These are phyloP conservation scores for Autographa gamma DNA, from an alignment of 2,888 invertebrate genomes.

Conservation along the genomic window DNA sequence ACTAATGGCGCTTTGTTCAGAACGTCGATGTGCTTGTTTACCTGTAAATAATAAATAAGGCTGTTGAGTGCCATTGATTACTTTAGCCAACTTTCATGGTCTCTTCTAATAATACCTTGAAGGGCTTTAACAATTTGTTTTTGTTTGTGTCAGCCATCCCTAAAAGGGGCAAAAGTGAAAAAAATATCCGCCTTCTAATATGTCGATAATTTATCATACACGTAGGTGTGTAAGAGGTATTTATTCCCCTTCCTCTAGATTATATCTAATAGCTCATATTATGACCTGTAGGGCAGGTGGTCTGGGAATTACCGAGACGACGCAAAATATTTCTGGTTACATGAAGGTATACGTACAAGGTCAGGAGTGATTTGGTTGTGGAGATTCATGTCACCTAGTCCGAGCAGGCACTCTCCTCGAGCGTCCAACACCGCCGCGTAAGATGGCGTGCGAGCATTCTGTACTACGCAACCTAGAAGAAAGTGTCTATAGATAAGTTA, in stretches of 20 bases:
- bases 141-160: no score
- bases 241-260: no score
- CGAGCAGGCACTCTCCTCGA: slow-evolving; percentile 93
- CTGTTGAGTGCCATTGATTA: neutral
- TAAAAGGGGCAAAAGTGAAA: no score
- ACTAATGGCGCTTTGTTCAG: slow-evolving; percentile 92
- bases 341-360: slow-evolving; percentile 82
- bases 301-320: no score
- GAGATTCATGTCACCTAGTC: slow-evolving; percentile 95
- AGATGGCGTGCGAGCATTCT: slow-evolving; percentile 90
- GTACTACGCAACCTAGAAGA: slow-evolving; percentile 73
- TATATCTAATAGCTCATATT: no score
- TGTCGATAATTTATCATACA: no score
- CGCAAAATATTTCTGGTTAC: no score
- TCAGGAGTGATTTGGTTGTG: slow-evolving; percentile 92
- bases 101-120: no score
- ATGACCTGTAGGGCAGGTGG: no score
- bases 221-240: no score
- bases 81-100: neutral
- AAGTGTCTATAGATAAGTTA: neutral
- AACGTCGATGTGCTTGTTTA: slow-evolving; percentile 88
- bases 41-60: slow-evolving; percentile 75
- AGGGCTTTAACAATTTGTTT: no score
- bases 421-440: slow-evolving; percentile 93
- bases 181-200: no score